These are phyloP conservation scores for Oplegnathus fasciatus DNA, from an alignment of 2,113 vertebrate genomes.

Conservation along the genomic window DNA sequence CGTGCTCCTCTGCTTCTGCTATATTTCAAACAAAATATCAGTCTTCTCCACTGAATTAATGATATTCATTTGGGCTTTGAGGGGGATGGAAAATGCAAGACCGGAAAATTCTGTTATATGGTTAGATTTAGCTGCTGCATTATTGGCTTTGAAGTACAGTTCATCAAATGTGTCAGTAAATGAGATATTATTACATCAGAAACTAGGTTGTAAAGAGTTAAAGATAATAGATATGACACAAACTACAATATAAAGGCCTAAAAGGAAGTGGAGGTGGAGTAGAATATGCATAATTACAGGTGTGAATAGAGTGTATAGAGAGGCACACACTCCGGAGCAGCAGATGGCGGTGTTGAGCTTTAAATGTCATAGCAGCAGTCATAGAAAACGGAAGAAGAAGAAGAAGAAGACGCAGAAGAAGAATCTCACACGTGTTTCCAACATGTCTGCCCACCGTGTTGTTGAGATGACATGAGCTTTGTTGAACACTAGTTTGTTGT, in stretches of 20 bases:
- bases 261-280: background rate
- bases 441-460: slow-evolving; percentile 69
- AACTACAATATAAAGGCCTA: no score
- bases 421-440: slow-evolving; percentile 77
- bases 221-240: slow-evolving; percentile 13
- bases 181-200: slow-evolving; percentile 4
- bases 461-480: background rate
- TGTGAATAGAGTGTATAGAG: background rate
- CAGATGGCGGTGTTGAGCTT: slow-evolving; percentile 47
- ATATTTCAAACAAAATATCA: background rate
- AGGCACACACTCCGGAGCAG: slow-evolving; percentile 8
- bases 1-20: background rate
- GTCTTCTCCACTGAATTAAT: background rate
- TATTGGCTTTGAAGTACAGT: slow-evolving; percentile 29
- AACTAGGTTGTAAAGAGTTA: background rate
- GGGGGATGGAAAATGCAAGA: background rate
- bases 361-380: accelerated
- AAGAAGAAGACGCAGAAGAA: slow-evolving; percentile 12
- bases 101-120: background rate
- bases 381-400: slow-evolving; percentile 13
- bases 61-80: background rate
- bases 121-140: slow-evolving; percentile 1
- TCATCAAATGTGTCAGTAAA: slow-evolving; percentile 22
- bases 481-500: background rate
- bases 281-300: background rate